Evolutionary conservation across 2,888 invertebrate genomes (phyloP).

Genomic region (Sinelater perroti): DNA sequence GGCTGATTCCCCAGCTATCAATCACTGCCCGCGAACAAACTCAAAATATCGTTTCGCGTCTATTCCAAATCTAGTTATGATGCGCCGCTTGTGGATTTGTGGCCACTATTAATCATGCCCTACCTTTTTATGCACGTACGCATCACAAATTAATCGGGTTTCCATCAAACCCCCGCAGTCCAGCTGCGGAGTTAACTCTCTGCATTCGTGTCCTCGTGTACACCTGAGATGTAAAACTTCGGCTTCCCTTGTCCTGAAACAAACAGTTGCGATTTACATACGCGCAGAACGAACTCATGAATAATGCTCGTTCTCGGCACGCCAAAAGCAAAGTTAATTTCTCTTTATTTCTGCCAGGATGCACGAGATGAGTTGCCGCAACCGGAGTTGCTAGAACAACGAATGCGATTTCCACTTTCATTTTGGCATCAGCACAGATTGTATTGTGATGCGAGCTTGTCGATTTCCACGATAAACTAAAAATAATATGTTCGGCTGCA

Average conservation of each 20-base stretch:
- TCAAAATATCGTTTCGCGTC: conserved; percentile 31
- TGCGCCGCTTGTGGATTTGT: conserved; percentile 32
- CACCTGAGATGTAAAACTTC: no score
- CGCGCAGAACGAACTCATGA: neutral
- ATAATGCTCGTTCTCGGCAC: neutral
- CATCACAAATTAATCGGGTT: neutral
- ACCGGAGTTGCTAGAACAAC: no score
- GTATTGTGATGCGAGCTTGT: neutral
- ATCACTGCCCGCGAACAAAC: conserved; percentile 38
- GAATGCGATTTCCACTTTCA: neutral
- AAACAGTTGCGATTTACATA: conserved; percentile 1
- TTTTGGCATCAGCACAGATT: neutral
- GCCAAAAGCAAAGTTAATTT: neutral
- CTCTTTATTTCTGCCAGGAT: neutral
- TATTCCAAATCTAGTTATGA: conserved; percentile 34
- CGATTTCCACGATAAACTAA: no score
- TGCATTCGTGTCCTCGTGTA: no score
- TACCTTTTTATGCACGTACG: conserved; percentile 23
- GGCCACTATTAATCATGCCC: conserved; percentile 37
- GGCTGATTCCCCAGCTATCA: conserved; percentile 39
- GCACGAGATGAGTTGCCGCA: no score
- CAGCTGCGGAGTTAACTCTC: neutral
- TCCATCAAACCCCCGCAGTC: neutral
- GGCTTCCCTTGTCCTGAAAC: neutral
- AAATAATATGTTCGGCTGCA: no score